Evolutionary conservation across 2,113 vertebrate genomes (phyloP), one percentile per base, ranked within the genome.

Genomic region (Daboia siamensis): DNA sequence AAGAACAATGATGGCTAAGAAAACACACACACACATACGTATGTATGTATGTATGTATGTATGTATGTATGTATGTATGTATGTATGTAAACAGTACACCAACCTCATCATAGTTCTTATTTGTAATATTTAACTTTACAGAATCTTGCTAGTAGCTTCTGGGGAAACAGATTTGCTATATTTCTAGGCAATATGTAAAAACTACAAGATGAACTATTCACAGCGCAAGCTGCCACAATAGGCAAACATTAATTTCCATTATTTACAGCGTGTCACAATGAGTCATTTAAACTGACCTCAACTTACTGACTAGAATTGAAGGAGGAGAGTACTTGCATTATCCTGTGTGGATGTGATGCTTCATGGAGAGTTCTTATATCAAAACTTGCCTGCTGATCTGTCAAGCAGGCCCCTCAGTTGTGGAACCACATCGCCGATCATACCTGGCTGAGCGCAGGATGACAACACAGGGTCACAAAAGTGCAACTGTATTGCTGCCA

Each of bases 121-220:
- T 80, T 80, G n/a, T 80, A 39, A 20, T 80, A 80, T 39, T 92
- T 93, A 89, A 87, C 56, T 48, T 51, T n/a, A 26, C 10, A 86
- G 93, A 90, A 84, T 93, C 74, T 54, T 56, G 6, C 69, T 39
- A 91, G 56, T 87, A 88, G 80, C 85, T 93, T 94, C 89, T 44
- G 61, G 57, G 93, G 44, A n/a, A 84, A 84, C 64, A 44, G 94
- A 95, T 74, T 44, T 11, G 93, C 89, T 90, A 39, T 91, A 29
- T 94, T 92, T 90, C 51, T 3, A 23, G 8, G 26, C 20, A 61
- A 88, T 39, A 26, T 48, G 7, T 24, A 57, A 44, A 15, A 74
- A 20, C 13, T 29, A 21, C 23, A 57, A 21, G 17, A 89, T 56
- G 69, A 59, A 51, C 15, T 23, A 33, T 84, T 52, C 11, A 10